phyloP scores from a whole-genome alignment of 2,797 vertebrate species.

The Aeoliscus strigatus region DNA sequence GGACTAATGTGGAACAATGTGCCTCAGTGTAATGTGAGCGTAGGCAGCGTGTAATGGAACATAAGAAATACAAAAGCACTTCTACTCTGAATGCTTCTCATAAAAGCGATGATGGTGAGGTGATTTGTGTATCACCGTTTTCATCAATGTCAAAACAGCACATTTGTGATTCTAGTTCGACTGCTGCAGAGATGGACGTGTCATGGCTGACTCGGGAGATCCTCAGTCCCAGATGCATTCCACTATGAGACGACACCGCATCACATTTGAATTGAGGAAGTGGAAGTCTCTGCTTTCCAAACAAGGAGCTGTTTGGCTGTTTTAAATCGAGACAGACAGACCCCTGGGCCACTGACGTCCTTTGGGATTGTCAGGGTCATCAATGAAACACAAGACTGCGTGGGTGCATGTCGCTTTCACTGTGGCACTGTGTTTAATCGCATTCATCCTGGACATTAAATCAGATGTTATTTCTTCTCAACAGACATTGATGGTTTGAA shows the following conservation, averaged over 20 bases:
- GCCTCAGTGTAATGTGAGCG: slow-evolving; percentile 20
- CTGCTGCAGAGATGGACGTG: not conserved
- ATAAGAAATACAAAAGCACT: slow-evolving; percentile 49
- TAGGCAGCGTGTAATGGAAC: slow-evolving; percentile 44
- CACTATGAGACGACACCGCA: slow-evolving; percentile 2
- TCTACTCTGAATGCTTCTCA: slow-evolving; percentile 23
- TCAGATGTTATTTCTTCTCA: not conserved
- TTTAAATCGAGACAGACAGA: slow-evolving; percentile 50
- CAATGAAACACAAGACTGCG: slow-evolving; percentile 27
- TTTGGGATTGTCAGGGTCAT: slow-evolving; percentile 51
- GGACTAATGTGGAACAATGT: slow-evolving; percentile 30
- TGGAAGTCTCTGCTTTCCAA: slow-evolving; percentile 37
- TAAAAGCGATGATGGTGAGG: slow-evolving; percentile 21
- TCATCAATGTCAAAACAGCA: slow-evolving; percentile 14
- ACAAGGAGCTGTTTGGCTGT: slow-evolving; percentile 29
- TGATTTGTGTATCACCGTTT: slow-evolving; percentile 21
- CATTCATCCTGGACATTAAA: slow-evolving; percentile 5
- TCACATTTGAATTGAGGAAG: slow-evolving; percentile 33
- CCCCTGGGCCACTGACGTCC: slow-evolving; percentile 38
- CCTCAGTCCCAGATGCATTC: slow-evolving; percentile 1
- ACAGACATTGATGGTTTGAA: too few species aligned
- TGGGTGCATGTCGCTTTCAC: slow-evolving; percentile 5
- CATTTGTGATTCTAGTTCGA: slow-evolving; percentile 4
- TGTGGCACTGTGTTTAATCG: slow-evolving; percentile 5
- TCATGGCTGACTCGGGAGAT: slow-evolving; percentile 8